Conservation (phyloP, 2,888 invertebrate species). For the Phortica okadai region DNA sequence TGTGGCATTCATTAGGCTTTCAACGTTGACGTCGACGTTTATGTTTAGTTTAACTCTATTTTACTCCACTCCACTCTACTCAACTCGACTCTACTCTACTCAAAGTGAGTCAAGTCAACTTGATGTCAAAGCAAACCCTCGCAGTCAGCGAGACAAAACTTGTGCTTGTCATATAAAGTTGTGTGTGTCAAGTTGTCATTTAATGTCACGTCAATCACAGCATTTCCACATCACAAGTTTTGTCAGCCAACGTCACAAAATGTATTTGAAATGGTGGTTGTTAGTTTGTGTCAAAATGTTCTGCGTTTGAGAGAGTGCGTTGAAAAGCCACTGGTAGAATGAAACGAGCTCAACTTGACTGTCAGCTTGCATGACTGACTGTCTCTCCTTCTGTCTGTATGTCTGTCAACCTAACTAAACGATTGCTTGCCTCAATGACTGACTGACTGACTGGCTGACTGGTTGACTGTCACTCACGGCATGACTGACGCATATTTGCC, state of each 20-base stretch:
- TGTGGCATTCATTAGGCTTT: slow-evolving; percentile 54
- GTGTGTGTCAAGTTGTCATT: slow-evolving; percentile 61
- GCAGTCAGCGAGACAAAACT: background rate
- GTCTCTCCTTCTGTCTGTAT: slow-evolving; percentile 24
- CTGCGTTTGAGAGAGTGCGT: slow-evolving; percentile 43
- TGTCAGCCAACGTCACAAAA: slow-evolving; percentile 6
- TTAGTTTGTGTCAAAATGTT: slow-evolving; percentile 33
- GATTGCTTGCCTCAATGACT: background rate
- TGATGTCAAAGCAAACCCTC: slow-evolving; percentile 44
- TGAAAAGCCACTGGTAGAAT: slow-evolving; percentile 57
- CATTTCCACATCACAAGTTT: slow-evolving; percentile 52
- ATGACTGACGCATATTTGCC: slow-evolving; percentile 20
- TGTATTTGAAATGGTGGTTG: slow-evolving; percentile 28
- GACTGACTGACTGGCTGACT: background rate
- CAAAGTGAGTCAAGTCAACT: slow-evolving; percentile 38
- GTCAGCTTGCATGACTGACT: slow-evolving; percentile 21
- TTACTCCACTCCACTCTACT: slow-evolving; percentile 39
- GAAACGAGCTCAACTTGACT: slow-evolving; percentile 57
- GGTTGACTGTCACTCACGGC: background rate
- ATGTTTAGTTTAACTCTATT: slow-evolving; percentile 15
- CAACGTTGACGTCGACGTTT: background rate
- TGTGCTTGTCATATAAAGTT: slow-evolving; percentile 52
- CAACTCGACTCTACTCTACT: slow-evolving; percentile 42
- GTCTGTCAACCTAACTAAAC: slow-evolving; percentile 11
- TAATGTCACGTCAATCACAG: slow-evolving; percentile 64